Percentiles rank a stretch among this genome's conserved stretches.
phyloP scores from a whole-genome alignment of 1,140 invertebrate species.

The Battus philenor region DNA sequence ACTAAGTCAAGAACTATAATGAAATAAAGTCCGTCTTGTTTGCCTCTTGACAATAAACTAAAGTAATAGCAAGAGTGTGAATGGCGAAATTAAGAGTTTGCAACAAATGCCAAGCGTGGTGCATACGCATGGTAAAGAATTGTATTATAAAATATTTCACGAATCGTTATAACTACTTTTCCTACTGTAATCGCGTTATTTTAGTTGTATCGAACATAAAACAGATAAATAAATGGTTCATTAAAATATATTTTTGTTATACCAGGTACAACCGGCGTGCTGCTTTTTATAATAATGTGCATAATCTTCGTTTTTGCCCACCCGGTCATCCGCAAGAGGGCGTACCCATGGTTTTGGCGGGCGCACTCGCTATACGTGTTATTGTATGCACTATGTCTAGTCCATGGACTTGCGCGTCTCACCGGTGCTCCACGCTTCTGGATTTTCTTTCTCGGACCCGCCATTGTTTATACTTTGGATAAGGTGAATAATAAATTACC shows the following conservation, averaged over 20 bases:
- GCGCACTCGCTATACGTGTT: slow-evolving; percentile 96
- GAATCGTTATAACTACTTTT: background rate
- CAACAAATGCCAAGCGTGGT: too few relatives aligned
- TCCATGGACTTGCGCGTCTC: slow-evolving; percentile 96
- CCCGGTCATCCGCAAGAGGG: slow-evolving; percentile 93
- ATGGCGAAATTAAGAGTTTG: too few relatives aligned
- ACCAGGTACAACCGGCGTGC: slow-evolving; percentile 94
- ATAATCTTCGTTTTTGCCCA: slow-evolving; percentile 99
- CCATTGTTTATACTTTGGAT: slow-evolving; percentile 92
- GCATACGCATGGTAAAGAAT: too few relatives aligned
- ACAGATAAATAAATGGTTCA: too few relatives aligned
- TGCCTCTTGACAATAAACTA: too few relatives aligned
- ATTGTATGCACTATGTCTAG: slow-evolving; percentile 92
- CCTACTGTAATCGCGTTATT: background rate
- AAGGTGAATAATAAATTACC: slow-evolving; percentile 79
- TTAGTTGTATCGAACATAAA: background rate
- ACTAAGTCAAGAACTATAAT: too few relatives aligned
- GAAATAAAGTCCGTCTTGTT: too few relatives aligned
- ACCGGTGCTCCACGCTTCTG: slow-evolving; percentile 96
- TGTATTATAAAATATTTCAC: background rate
- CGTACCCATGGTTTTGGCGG: slow-evolving; percentile 98
- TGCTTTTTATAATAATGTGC: slow-evolving; percentile 94
- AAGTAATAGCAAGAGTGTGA: too few relatives aligned
- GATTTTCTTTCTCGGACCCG: slow-evolving; percentile 96
- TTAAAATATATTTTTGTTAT: slow-evolving; percentile 28